Percentiles rank a stretch among this genome's conserved stretches.
These are phyloP conservation scores for Chirona hameri DNA, from an alignment of 2,888 invertebrate genomes.

Conservation along the genomic window DNA sequence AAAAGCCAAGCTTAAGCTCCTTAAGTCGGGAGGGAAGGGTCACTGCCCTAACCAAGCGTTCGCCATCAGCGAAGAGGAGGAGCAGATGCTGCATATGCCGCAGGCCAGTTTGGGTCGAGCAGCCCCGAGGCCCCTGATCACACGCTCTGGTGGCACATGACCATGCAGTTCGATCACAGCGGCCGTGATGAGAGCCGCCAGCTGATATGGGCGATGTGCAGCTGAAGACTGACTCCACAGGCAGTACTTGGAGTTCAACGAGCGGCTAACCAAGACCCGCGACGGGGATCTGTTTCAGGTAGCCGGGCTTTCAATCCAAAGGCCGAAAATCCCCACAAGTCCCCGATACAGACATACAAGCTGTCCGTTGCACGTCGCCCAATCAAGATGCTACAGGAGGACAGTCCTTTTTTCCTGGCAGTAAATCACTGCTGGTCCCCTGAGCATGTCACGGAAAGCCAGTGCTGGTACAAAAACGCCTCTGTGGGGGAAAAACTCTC, in stretches of 20 bases:
- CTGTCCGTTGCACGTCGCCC: no score
- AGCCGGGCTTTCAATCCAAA: neutral
- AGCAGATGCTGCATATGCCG: neutral
- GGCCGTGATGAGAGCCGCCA: neutral
- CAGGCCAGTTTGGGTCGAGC: neutral
- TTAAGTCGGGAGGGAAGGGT: neutral
- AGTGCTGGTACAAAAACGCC: neutral
- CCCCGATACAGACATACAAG: no score
- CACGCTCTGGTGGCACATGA: neutral
- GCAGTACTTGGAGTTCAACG: neutral
- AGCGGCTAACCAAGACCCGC: neutral
- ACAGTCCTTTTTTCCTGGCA: neutral
- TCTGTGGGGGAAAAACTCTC: neutral
- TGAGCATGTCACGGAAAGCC: neutral
- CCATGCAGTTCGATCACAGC: neutral
- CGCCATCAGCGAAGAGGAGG: neutral
- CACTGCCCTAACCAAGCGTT: neutral
- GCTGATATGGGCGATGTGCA: neutral
- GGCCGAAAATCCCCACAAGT: neutral
- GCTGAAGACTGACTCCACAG: neutral
- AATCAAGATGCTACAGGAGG: neutral
- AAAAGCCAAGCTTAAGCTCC: neutral
- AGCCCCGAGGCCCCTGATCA: no score
- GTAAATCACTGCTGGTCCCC: neutral
- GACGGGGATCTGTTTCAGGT: neutral